Evolutionary conservation across 2,113 vertebrate species (phyloP).

Genomic region (Marmota flaviventris): DNA sequence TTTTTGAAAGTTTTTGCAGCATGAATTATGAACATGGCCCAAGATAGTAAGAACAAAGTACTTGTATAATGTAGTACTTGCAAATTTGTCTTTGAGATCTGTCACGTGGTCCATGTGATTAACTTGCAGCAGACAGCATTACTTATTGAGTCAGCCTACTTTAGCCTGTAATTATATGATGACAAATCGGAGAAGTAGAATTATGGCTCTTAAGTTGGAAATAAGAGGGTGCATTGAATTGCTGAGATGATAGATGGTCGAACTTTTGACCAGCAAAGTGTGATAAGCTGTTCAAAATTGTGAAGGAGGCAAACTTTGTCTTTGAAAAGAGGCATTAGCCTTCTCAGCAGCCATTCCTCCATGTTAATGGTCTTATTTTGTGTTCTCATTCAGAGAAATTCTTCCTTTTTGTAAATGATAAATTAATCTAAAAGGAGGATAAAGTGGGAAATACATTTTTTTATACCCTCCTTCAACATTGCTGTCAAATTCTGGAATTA

Average conservation of each 20-base stretch:
- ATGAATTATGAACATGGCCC: constrained; percentile 11
- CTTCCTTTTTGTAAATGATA: constrained; percentile 9
- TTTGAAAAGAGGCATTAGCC: neutral
- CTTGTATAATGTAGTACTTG: constrained; percentile 74
- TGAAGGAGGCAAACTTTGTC: constrained; percentile 5
- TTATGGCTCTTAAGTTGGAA: constrained; percentile 81
- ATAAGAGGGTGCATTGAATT: constrained; percentile 75
- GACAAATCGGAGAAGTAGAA: constrained; percentile 85
- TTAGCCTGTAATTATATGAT: constrained; percentile 85
- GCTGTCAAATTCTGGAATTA: constrained; percentile 27
- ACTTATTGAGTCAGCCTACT: constrained; percentile 84
- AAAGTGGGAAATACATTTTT: neutral
- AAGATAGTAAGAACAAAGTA: constrained; percentile 11
- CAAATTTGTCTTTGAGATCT: constrained; percentile 81
- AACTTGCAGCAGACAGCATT: constrained; percentile 85
- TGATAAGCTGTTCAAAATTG: constrained; percentile 49
- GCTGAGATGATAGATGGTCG: constrained; percentile 40
- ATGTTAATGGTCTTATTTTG: neutral
- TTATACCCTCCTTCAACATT: neutral
- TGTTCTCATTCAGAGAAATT: constrained; percentile 28
- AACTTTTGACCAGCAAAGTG: constrained; percentile 48
- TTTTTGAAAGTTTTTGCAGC: neutral
- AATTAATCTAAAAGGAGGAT: constrained; percentile 20
- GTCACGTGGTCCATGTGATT: constrained; percentile 80
- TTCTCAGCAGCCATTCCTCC: neutral